These are phyloP conservation scores for Stegostoma tigrinum DNA, from an alignment of 2,113 vertebrate genomes.

Conservation along the genomic window DNA sequence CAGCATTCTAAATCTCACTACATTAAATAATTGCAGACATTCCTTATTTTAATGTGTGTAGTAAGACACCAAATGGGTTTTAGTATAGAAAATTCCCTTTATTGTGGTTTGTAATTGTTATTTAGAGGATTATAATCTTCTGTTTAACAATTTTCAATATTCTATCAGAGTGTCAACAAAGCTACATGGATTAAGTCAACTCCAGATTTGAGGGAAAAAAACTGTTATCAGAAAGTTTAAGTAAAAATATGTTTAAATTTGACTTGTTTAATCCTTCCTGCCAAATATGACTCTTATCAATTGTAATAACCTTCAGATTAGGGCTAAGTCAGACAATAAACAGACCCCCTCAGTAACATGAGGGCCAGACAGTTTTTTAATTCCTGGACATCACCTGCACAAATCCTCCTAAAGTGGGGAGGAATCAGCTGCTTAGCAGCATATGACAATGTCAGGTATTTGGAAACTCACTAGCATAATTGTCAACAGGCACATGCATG, in stretches of 20 bases:
- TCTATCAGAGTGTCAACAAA: background rate
- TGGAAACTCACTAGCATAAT: background rate
- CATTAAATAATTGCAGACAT: background rate
- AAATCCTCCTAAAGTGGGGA: background rate
- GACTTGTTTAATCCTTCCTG: background rate
- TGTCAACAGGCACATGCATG: background rate
- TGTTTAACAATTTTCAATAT: background rate
- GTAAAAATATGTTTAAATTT: background rate
- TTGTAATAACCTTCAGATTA: background rate
- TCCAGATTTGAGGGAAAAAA: background rate
- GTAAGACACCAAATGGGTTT: background rate
- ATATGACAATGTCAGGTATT: background rate
- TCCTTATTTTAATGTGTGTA: background rate
- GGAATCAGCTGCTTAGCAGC: background rate
- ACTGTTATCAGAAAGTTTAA: background rate
- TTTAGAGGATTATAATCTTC: background rate
- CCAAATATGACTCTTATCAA: background rate
- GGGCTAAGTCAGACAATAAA: background rate
- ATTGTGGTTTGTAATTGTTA: background rate
- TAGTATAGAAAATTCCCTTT: background rate
- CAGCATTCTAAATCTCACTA: constrained; percentile 4
- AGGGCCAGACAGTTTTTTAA: background rate
- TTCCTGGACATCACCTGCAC: background rate
- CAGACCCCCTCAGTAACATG: background rate
- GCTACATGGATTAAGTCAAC: background rate